phyloP scores from a whole-genome alignment of 2,797 vertebrate species.

The Acanthurus tractus region DNA sequence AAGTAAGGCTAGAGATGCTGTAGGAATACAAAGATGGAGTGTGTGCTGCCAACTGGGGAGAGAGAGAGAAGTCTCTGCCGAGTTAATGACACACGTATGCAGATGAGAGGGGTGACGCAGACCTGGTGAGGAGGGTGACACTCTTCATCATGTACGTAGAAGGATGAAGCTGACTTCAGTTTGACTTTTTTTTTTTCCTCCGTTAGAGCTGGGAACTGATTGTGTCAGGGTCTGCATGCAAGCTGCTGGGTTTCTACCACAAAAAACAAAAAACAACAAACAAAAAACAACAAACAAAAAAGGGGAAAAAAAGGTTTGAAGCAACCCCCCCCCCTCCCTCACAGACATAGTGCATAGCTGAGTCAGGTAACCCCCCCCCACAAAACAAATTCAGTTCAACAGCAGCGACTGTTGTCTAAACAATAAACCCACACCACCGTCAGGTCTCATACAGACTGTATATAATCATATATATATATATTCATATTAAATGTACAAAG shows the following conservation, averaged over 20 bases:
- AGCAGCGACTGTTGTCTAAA: slow-evolving; percentile 50
- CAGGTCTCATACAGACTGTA: slow-evolving; percentile 89
- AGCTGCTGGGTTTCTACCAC: neutral
- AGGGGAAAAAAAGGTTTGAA: neutral
- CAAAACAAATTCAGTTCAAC: slow-evolving; percentile 41
- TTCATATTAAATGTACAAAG: slow-evolving; percentile 94
- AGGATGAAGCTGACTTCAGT: slow-evolving; percentile 31
- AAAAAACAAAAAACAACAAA: neutral
- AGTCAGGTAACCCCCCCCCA: slow-evolving; percentile 55
- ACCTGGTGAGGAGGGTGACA: slow-evolving; percentile 20
- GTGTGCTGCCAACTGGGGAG: slow-evolving; percentile 42
- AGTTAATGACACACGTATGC: slow-evolving; percentile 19
- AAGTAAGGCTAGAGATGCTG: slow-evolving; percentile 75
- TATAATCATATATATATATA: slow-evolving; percentile 86
- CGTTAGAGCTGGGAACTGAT: slow-evolving; percentile 10
- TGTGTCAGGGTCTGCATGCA: slow-evolving; percentile 20
- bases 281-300: too few relatives aligned
- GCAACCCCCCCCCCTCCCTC: neutral
- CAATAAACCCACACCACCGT: slow-evolving; percentile 69
- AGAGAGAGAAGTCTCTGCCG: slow-evolving; percentile 38
- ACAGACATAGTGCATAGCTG: slow-evolving; percentile 82
- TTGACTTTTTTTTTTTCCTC: neutral
- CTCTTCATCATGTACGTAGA: neutral
- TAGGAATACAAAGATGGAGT: slow-evolving; percentile 45
- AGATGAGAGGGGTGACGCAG: slow-evolving; percentile 11